These are phyloP conservation scores for Caenorhabditis japonica DNA, from an alignment of 2,888 invertebrate species.

Conservation along the genomic window DNA sequence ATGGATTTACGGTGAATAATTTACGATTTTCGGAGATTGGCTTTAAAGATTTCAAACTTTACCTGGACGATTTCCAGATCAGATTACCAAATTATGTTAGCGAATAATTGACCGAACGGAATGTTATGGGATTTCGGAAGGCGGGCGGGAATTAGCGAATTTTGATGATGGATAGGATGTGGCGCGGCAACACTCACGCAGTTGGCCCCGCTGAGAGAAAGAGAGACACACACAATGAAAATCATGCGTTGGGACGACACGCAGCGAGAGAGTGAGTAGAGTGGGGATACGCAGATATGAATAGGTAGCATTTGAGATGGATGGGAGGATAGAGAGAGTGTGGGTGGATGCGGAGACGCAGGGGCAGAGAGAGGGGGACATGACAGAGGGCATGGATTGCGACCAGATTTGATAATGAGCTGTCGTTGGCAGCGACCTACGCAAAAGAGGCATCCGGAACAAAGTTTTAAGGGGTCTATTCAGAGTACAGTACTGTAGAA, in stretches of 20 bases:
- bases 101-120: slow-evolving; percentile 4
- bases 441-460: too few relatives aligned
- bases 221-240: slow-evolving; percentile 45
- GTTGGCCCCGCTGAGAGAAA: slow-evolving; percentile 36
- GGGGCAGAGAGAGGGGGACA: slow-evolving; percentile 1
- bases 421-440: too few relatives aligned
- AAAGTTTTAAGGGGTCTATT: too few relatives aligned
- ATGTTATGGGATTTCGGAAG: slow-evolving; percentile 22
- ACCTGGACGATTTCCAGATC: slow-evolving; percentile 41
- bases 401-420: slow-evolving; percentile 46
- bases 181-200: slow-evolving; percentile 41
- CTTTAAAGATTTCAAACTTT: slow-evolving; percentile 29
- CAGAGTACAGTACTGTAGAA: too few relatives aligned
- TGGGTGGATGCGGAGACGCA: slow-evolving; percentile 11
- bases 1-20: slow-evolving; percentile 1
- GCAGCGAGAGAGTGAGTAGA: slow-evolving; percentile 6
- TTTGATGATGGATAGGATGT: slow-evolving; percentile 40
- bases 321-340: slow-evolving; percentile 18
- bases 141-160: slow-evolving; percentile 38
- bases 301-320: slow-evolving; percentile 48
- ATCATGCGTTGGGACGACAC: slow-evolving; percentile 49
- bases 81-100: slow-evolving; percentile 2
- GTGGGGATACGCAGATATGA: slow-evolving; percentile 17
- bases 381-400: slow-evolving; percentile 32
- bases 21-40: slow-evolving; percentile 29